These are phyloP conservation scores for Lathamus discolor DNA, from an alignment of 2,113 vertebrate genomes.

Conservation along the genomic window DNA sequence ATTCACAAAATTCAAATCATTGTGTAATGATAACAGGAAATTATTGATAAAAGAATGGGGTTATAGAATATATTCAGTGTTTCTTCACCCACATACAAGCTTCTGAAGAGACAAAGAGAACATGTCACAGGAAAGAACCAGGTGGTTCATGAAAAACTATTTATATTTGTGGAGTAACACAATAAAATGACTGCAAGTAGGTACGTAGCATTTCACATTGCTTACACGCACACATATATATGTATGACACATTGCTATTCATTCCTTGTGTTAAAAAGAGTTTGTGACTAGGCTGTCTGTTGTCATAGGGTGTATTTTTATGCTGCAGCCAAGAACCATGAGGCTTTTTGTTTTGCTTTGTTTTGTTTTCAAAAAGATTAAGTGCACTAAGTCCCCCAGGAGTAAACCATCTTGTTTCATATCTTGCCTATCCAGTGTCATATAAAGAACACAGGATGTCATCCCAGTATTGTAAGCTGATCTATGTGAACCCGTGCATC, in stretches of 20 bases:
- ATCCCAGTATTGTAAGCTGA: not conserved
- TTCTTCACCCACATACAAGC: constrained; percentile 13
- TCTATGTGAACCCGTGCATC: not conserved
- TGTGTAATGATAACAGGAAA: constrained; percentile 52
- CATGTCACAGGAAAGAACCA: constrained; percentile 19
- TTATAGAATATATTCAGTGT: constrained; percentile 13
- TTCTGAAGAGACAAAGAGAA: constrained; percentile 23
- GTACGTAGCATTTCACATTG: constrained; percentile 1
- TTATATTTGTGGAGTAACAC: constrained; percentile 47
- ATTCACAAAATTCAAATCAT: constrained; percentile 56
- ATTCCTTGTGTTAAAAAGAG: not conserved
- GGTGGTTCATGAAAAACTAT: constrained; percentile 25
- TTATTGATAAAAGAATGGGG: constrained; percentile 38
- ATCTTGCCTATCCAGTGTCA: not conserved
- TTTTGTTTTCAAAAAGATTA: not conserved
- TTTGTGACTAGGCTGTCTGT: not conserved
- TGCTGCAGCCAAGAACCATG: not conserved
- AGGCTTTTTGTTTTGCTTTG: constrained; percentile 3
- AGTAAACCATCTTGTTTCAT: constrained; percentile 13
- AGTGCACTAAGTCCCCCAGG: not conserved
- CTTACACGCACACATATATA: not conserved
- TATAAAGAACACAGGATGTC: not conserved
- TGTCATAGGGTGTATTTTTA: not conserved
- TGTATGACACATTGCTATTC: constrained; percentile 2
- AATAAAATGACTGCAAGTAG: not conserved